These are phyloP conservation scores for Sarcophilus harrisii DNA, from an alignment of 2,797 vertebrate species.

Conservation along the genomic window DNA sequence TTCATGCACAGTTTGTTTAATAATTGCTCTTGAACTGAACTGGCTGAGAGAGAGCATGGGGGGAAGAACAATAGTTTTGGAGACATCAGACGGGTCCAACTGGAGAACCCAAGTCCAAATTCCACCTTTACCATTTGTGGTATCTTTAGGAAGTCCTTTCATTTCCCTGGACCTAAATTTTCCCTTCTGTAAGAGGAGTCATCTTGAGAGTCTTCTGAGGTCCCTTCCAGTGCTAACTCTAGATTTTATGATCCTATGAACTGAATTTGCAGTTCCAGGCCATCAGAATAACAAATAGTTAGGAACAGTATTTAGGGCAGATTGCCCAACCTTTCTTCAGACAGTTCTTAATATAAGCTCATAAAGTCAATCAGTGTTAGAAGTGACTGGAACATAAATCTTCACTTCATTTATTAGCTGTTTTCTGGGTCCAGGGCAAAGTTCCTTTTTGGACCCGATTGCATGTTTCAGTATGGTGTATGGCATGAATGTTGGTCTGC, in stretches of 20 bases:
- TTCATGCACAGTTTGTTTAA: background rate
- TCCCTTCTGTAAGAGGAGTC: background rate
- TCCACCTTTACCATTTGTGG: background rate
- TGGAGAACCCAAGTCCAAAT: background rate
- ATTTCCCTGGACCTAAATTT: background rate
- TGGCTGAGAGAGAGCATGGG: background rate
- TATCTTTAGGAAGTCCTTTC: background rate
- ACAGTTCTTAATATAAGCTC: constrained; percentile 40
- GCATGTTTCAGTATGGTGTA: background rate
- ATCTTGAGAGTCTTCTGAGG: background rate
- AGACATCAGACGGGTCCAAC: background rate
- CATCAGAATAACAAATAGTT: constrained; percentile 3
- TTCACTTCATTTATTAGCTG: background rate
- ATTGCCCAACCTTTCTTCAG: constrained; percentile 17
- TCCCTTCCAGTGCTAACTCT: background rate
- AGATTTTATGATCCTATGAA: background rate
- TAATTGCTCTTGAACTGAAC: background rate
- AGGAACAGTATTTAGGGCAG: constrained; percentile 12
- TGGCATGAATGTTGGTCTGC: background rate
- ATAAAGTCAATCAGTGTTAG: background rate
- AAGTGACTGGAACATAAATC: background rate
- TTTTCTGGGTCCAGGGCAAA: background rate
- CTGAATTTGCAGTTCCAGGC: background rate
- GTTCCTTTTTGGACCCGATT: background rate
- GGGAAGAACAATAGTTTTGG: background rate